Evolutionary conservation across 2,888 invertebrate genomes (phyloP).

Genomic region (Meandrusa payeni): DNA sequence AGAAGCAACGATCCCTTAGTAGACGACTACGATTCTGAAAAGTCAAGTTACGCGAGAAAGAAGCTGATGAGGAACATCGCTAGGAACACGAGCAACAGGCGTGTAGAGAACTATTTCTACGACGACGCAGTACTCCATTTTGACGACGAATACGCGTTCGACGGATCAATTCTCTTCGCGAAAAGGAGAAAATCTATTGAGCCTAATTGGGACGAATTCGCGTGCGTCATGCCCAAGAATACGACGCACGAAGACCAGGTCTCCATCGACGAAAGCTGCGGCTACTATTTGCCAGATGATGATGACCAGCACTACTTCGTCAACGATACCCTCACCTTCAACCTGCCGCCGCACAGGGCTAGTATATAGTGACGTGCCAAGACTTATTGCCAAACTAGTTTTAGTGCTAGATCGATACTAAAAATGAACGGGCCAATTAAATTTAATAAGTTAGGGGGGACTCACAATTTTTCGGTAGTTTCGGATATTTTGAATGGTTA

Average conservation of each 20-base stretch:
- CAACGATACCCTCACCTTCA: slow-evolving; percentile 72
- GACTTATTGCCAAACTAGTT: slow-evolving; percentile 31
- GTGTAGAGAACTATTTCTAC: slow-evolving; percentile 70
- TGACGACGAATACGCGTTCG: slow-evolving; percentile 73
- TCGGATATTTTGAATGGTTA: slow-evolving; percentile 41
- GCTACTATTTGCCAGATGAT: slow-evolving; percentile 69
- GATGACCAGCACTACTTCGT: slow-evolving; percentile 64
- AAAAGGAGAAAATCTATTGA: slow-evolving; percentile 73
- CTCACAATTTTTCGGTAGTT: slow-evolving; percentile 63
- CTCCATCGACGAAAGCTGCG: slow-evolving; percentile 71
- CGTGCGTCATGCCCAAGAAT: slow-evolving; percentile 51
- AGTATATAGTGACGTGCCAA: slow-evolving; percentile 64
- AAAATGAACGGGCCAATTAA: slow-evolving; percentile 64
- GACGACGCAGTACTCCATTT: slow-evolving; percentile 72
- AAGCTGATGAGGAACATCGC: slow-evolving; percentile 72
- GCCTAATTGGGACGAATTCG: slow-evolving; percentile 58
- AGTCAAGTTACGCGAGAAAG: slow-evolving; percentile 69
- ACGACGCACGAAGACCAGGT: slow-evolving; percentile 51
- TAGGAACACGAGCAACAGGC: slow-evolving; percentile 55
- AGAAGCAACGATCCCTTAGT: slow-evolving; percentile 70
- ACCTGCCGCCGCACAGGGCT: slow-evolving; percentile 67
- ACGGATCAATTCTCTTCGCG: slow-evolving; percentile 71
- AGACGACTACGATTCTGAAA: slow-evolving; percentile 72
- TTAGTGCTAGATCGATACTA: slow-evolving; percentile 37
- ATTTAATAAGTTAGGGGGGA: slow-evolving; percentile 39